A percentile compares a stretch with the other conserved stretches of the same genome.
Evolutionary conservation across 2,888 invertebrate species (phyloP).

Genomic region (Eremobia ochroleuca): DNA sequence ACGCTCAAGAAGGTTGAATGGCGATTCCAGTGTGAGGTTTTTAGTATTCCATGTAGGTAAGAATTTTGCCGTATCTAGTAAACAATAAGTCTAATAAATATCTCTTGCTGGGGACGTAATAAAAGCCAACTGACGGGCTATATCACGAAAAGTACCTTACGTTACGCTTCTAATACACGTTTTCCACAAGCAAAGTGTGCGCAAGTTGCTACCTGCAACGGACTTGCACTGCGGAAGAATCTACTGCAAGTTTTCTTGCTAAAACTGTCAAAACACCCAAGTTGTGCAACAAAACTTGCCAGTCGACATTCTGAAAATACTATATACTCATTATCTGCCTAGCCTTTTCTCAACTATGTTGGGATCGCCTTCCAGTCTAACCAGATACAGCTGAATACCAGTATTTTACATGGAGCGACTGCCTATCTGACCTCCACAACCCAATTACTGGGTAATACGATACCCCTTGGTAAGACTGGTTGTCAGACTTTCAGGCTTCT

Average conservation of each 20-base stretch:
- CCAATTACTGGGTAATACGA: too few species aligned
- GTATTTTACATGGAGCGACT: too few species aligned
- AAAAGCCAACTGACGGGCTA: not conserved
- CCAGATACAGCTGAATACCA: too few species aligned
- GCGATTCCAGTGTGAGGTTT: not conserved
- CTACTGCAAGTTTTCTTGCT: slow-evolving; percentile 8
- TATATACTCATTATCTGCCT: too few species aligned
- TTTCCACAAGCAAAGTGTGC: slow-evolving; percentile 12
- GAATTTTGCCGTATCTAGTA: not conserved
- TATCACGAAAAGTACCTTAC: not conserved
- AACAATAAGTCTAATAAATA: not conserved
- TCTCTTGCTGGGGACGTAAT: not conserved
- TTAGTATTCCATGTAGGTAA: not conserved
- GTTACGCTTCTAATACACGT: not conserved
- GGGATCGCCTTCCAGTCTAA: too few species aligned
- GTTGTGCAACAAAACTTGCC: not conserved
- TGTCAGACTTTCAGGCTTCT: too few species aligned
- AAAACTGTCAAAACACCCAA: slow-evolving; percentile 20
- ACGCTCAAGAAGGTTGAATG: not conserved
- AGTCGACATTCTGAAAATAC: not conserved
- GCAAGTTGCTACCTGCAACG: slow-evolving; percentile 24
- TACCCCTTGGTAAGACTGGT: too few species aligned
- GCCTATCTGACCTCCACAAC: too few species aligned
- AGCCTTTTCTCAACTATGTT: too few species aligned
- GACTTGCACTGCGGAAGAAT: slow-evolving; percentile 25